These are phyloP conservation scores for Vanacampus margaritifer DNA, from an alignment of 2,113 vertebrate species.

Conservation along the genomic window DNA sequence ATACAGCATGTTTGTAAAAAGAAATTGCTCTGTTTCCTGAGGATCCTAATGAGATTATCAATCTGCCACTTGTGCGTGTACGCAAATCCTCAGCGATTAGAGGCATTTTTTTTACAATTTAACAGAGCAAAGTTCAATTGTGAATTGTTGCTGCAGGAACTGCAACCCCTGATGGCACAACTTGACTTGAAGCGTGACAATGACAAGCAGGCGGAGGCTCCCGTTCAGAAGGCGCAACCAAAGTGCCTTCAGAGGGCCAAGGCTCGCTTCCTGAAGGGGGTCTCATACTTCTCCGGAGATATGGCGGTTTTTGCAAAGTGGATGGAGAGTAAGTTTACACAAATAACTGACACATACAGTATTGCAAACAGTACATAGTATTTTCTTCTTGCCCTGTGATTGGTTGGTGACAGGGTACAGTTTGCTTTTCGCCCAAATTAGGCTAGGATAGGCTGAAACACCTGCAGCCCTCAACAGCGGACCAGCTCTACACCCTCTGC, in stretches of 20 bases:
- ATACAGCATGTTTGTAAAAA: no score
- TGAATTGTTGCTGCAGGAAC: conserved; percentile 53
- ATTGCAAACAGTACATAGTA: not conserved
- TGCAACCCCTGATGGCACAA: conserved; percentile 64
- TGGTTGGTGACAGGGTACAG: no score
- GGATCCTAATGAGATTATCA: conserved; percentile 49
- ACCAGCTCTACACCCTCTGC: no score
- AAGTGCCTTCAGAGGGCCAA: conserved; percentile 18
- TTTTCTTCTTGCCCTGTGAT: not conserved
- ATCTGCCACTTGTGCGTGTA: conserved; percentile 9
- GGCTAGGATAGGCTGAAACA: no score
- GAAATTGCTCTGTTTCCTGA: conserved; percentile 10
- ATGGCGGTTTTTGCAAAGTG: conserved; percentile 72
- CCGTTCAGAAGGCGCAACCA: not conserved
- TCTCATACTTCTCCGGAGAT: conserved; percentile 71
- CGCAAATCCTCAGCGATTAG: conserved; percentile 28
- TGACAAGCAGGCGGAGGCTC: conserved; percentile 4
- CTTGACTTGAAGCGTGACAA: conserved; percentile 1
- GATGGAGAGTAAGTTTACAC: conserved; percentile 69
- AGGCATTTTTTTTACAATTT: no score
- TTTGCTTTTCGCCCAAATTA: no score
- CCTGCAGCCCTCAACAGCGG: no score
- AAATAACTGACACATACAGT: not conserved
- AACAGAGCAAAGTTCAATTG: not conserved
- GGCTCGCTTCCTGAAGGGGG: conserved; percentile 40